Evolutionary conservation across 92 coral and sea anemone species (phyloP).

Genomic region (Actinostola sp.): DNA sequence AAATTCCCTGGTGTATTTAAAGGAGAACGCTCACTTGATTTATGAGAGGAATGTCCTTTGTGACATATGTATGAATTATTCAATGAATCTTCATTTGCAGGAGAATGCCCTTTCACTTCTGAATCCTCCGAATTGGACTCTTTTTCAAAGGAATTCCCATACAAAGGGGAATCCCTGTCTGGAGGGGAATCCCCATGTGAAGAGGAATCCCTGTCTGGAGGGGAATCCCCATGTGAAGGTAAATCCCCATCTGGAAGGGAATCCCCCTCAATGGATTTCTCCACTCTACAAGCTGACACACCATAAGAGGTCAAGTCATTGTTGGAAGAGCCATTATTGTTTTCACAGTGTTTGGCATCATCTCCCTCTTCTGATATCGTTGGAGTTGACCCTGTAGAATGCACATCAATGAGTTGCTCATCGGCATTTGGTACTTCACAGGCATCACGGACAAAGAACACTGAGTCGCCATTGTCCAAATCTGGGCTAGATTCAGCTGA

Average conservation of each 20-base stretch:
- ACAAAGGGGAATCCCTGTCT: not conserved
- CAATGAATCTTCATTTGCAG: not conserved
- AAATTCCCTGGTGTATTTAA: not conserved
- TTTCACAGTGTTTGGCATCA: not conserved
- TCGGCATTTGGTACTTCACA: not conserved
- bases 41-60: not conserved
- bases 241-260: not conserved
- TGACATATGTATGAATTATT: too few species aligned
- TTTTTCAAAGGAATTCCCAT: conserved; percentile 9
- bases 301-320: not conserved
- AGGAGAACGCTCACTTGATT: conserved; percentile 5
- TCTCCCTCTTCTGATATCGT: conserved; percentile 24
- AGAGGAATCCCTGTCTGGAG: not conserved
- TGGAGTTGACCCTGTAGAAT: not conserved
- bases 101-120: not conserved
- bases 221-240: not conserved
- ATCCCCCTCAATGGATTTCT: conserved; percentile 1
- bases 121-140: not conserved
- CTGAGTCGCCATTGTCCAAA: conserved; percentile 24
- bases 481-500: conserved; percentile 23
- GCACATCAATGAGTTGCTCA: conserved; percentile 21
- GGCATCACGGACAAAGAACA: conserved; percentile 12
- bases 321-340: not conserved
- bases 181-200: conserved; percentile 2
- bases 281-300: not conserved